These are phyloP conservation scores for Oenanthe oenanthe DNA, from an alignment of 2,113 vertebrate genomes.

Conservation along the genomic window DNA sequence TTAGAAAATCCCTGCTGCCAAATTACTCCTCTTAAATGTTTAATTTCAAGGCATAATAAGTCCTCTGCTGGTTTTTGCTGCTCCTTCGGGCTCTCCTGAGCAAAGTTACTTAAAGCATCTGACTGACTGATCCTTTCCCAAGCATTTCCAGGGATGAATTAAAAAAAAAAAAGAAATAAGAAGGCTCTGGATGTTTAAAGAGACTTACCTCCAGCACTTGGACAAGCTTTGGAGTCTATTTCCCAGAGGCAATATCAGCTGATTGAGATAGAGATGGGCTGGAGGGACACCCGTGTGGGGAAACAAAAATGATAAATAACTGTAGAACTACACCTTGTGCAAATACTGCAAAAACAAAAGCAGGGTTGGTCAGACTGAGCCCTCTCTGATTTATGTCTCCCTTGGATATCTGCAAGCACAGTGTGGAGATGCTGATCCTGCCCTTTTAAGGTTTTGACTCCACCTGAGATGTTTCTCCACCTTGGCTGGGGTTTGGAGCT, in stretches of 20 bases:
- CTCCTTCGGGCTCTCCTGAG: background rate
- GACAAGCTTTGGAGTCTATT: background rate
- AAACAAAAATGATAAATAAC: background rate
- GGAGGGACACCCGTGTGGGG: fast-evolving
- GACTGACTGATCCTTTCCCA: background rate
- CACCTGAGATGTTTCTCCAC: background rate
- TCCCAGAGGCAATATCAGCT: background rate
- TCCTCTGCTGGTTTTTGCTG: background rate
- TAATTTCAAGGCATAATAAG: background rate
- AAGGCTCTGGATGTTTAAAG: background rate
- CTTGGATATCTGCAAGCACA: background rate
- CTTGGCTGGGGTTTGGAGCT: background rate
- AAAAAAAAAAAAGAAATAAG: no score
- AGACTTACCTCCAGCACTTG: background rate
- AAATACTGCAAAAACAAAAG: background rate
- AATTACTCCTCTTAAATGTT: background rate
- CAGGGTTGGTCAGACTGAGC: background rate
- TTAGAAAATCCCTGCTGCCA: constrained; percentile 15
- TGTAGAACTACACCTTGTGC: background rate
- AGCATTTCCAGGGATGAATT: background rate
- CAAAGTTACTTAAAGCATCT: background rate
- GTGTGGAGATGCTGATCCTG: fast-evolving
- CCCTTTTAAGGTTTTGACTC: background rate
- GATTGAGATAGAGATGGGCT: background rate
- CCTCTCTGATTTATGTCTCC: fast-evolving